A percentile compares a stretch with the other conserved stretches of the same genome.
Conservation (phyloP, 2,113 vertebrate species). For the Atlantisia rogersi region DNA sequence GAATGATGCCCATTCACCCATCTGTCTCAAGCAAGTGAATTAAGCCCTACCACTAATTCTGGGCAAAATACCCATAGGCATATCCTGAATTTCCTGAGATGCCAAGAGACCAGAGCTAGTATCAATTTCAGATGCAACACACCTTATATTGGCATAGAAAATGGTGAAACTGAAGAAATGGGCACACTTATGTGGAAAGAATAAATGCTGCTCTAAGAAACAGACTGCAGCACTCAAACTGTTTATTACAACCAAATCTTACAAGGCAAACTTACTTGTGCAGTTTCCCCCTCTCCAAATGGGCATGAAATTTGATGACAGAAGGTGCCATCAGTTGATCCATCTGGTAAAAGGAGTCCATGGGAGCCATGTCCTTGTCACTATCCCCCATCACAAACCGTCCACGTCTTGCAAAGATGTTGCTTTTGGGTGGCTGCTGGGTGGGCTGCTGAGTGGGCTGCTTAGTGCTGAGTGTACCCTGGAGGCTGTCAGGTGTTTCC, state of each 20-base stretch:
- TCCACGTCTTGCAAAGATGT: conserved; percentile 63
- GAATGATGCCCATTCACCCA: neutral
- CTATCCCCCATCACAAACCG: conserved; percentile 72
- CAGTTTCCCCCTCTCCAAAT: conserved; percentile 75
- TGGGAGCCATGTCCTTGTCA: conserved; percentile 75
- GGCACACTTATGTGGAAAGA: neutral
- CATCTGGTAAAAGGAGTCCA: conserved; percentile 87
- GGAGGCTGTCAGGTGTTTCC: conserved; percentile 73
- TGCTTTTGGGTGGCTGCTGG: conserved; percentile 59
- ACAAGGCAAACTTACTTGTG: conserved; percentile 57
- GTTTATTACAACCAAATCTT: neutral
- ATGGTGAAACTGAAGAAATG: neutral
- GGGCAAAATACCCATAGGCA: neutral
- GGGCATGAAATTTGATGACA: conserved; percentile 80
- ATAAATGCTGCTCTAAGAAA: neutral
- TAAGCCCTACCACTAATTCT: neutral
- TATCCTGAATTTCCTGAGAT: neutral
- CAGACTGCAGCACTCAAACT: neutral
- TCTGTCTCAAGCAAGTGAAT: neutral
- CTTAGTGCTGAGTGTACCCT: conserved; percentile 9
- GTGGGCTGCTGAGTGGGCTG: neutral
- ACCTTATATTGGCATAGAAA: neutral
- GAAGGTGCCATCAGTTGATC: conserved; percentile 68
- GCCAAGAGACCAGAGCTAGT: neutral
- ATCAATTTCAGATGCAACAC: neutral